These are phyloP conservation scores for Leptopilina drosophilae DNA, from an alignment of 2,888 invertebrate genomes.

Conservation along the genomic window DNA sequence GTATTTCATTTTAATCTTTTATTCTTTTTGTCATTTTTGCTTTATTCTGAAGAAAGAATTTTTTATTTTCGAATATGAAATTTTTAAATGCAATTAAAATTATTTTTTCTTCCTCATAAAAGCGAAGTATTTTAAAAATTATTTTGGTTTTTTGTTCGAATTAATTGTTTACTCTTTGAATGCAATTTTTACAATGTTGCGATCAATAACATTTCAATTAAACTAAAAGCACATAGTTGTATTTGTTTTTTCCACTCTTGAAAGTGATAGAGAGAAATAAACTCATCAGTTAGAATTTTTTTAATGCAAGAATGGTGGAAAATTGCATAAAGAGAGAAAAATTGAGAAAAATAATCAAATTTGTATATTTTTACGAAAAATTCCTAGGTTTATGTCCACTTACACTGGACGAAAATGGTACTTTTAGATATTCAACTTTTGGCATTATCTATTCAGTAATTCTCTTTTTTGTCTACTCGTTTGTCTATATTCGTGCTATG, in stretches of 20 bases:
- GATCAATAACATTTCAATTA: slow-evolving; percentile 14
- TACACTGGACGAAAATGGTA: not conserved
- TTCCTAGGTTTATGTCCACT: not conserved
- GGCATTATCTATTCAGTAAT: not conserved
- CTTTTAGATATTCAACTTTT: not conserved
- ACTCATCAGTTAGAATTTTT: not conserved
- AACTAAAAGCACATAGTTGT: not conserved
- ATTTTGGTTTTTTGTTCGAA: too few species aligned
- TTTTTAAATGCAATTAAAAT: too few species aligned
- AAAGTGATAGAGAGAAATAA: not conserved
- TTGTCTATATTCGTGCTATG: not conserved
- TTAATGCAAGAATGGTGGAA: not conserved
- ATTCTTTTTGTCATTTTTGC: too few species aligned
- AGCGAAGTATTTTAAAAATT: too few species aligned
- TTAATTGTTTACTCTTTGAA: too few species aligned
- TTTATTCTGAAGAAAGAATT: too few species aligned
- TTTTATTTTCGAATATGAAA: too few species aligned
- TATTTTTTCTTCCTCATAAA: too few species aligned
- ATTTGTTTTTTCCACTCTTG: too few species aligned
- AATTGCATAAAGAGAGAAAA: not conserved
- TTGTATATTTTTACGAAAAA: slow-evolving; percentile 1
- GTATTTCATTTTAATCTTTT: too few species aligned
- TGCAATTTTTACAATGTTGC: not conserved
- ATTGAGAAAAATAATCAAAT: not conserved
- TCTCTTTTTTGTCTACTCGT: not conserved